These are phyloP conservation scores for Sitta europaea DNA, from an alignment of 2,113 vertebrate genomes.

Conservation along the genomic window DNA sequence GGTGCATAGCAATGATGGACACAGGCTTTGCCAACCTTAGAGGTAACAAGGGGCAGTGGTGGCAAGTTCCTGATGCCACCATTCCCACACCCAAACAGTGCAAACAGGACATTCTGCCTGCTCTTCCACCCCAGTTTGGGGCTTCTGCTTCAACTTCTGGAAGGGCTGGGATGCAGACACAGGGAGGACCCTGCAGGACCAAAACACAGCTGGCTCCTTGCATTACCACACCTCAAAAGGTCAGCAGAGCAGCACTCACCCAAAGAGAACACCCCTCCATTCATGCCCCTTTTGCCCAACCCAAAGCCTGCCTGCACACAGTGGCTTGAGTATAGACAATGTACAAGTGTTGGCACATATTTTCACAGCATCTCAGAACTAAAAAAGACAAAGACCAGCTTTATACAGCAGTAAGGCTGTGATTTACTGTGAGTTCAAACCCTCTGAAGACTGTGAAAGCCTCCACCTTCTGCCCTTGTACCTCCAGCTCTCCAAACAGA, in stretches of 20 bases:
- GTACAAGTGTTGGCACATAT: not conserved
- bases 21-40: not conserved
- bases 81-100: no score
- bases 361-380: not conserved
- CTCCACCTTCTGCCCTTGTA: not conserved
- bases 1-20: not conserved
- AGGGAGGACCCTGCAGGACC: rapidly evolving
- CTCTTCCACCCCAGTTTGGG: not conserved
- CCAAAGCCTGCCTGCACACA: not conserved
- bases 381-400: not conserved
- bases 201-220: not conserved
- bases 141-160: not conserved
- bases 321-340: not conserved
- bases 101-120: not conserved
- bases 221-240: not conserved
- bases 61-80: not conserved
- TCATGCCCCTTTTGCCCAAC: rapidly evolving
- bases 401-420: not conserved
- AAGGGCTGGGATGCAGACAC: not conserved
- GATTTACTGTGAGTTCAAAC: not conserved
- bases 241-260: not conserved
- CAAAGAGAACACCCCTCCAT: not conserved
- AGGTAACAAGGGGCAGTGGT: not conserved
- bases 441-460: not conserved
- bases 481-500: not conserved